These are phyloP conservation scores for Diabrotica undecimpunctata DNA, from an alignment of 1,140 invertebrate genomes.

Conservation along the genomic window DNA sequence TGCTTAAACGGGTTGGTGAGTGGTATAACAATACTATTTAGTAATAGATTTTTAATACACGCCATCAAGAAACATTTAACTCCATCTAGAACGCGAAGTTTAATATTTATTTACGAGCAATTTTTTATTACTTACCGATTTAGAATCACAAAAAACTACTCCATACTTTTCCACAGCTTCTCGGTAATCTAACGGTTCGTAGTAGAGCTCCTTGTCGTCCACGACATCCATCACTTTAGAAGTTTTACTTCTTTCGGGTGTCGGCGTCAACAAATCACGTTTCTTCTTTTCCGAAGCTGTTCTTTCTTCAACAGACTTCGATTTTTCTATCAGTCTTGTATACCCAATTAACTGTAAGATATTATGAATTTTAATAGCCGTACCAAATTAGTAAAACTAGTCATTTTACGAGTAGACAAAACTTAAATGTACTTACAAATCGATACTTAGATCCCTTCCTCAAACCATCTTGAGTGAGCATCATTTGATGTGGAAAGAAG, in stretches of 20 bases:
- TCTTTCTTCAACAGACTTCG: constrained; percentile 19
- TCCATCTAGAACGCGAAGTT: too few relatives aligned
- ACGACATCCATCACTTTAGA: background rate
- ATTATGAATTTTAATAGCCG: background rate
- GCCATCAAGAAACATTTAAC: too few relatives aligned
- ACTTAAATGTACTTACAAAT: constrained; percentile 11
- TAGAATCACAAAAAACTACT: constrained; percentile 38
- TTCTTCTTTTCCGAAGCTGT: constrained; percentile 6
- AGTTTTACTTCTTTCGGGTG: background rate
- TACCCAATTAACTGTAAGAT: constrained; percentile 30
- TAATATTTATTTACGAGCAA: background rate
- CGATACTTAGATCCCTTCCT: constrained; percentile 14
- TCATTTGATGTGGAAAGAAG: constrained; percentile 33
- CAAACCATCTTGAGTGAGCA: constrained; percentile 20
- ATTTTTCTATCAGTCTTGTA: constrained; percentile 29
- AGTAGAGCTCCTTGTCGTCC: background rate
- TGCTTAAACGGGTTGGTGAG: too few relatives aligned
- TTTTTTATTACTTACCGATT: constrained; percentile 28
- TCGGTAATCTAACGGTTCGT: constrained; percentile 29
- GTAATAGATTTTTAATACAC: too few relatives aligned
- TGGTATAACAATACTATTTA: too few relatives aligned
- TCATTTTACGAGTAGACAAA: too few relatives aligned
- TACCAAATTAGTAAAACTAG: background rate
- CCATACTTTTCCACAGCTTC: constrained; percentile 31
- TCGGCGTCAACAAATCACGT: background rate